phyloP scores from a whole-genome alignment of 2,888 invertebrate genomes.

The Eremobia ochroleuca region DNA sequence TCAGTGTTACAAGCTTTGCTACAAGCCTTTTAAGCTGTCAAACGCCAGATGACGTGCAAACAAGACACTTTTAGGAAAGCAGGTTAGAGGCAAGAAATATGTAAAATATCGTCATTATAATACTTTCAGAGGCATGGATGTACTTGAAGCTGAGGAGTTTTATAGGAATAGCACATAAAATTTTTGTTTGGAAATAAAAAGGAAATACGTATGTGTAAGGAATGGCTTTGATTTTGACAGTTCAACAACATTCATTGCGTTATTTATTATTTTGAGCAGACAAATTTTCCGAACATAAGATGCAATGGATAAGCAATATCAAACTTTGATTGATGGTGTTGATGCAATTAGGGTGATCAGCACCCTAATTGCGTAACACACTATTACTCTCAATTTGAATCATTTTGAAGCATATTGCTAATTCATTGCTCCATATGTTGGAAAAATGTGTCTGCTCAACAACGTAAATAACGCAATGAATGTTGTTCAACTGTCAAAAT shows the following conservation, averaged over 20 bases:
- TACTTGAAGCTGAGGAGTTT: not conserved
- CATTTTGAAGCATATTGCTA: too few species aligned
- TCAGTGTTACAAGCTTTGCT: not conserved
- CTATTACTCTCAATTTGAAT: too few species aligned
- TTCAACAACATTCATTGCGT: not conserved
- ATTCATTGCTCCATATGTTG: too few species aligned
- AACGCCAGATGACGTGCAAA: constrained; percentile 30
- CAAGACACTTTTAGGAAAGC: constrained; percentile 23
- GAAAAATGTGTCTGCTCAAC: too few species aligned
- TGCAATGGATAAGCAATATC: too few species aligned
- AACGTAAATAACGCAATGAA: too few species aligned
- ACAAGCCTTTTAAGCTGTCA: constrained; percentile 60
- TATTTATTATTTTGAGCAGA: not conserved
- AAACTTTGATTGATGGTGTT: too few species aligned
- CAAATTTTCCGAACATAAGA: not conserved
- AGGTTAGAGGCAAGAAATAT: constrained; percentile 15
- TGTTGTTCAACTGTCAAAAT: too few species aligned
- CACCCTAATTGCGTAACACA: too few species aligned
- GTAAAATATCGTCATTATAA: constrained; percentile 10
- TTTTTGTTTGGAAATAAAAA: not conserved
- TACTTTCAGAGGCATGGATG: not conserved
- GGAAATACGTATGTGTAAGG: not conserved
- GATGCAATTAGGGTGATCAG: too few species aligned
- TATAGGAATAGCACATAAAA: not conserved
- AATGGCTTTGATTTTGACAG: not conserved